Evolutionary conservation across 2,797 vertebrate genomes (phyloP), one percentile per base, ranked within the genome.

Genomic region (Gymnoscopelus microlampas): DNA sequence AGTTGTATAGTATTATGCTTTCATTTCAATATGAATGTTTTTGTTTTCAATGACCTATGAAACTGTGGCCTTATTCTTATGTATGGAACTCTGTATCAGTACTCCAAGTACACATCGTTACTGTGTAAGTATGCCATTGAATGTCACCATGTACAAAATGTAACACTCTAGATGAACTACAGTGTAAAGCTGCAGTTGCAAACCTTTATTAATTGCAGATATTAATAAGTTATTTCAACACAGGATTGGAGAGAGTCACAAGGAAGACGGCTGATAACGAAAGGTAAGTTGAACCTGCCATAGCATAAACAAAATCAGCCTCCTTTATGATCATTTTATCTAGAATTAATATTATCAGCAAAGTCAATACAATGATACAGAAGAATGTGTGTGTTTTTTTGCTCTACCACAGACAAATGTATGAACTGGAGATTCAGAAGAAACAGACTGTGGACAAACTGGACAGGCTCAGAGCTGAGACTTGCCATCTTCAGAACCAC

Each of bases 211-310:
- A 48, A n/a, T n/a, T 50, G 47, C 35, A 9, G 3, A 62, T 13
- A 14, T 47, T 56, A 8, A 64, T 62, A 14, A 49, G 23, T 67
- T 24, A 2, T 14, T 64, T 68, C 10, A 60, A 10, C 3, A 71
- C 81, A 93, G 92, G 87, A 61, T 68, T 92, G 68, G 80, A 87
- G 50, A 83, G 66, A 23, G 78, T 92, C 57, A 79, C 85, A 13
- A 77, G 77, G 5, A 60, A 73, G 3, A 29, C 90, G 47, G 76
- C 71, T 1, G 82, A 91, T 12, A 78, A 70, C 3, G 80, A 94
- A 3, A 82, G 83, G 94, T 93, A 73, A 73, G 80, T 77, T 47
- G 4, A 60, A 53, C 29, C 13, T 24, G 60, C 56, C 15, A 53
- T 35, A 10, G 15, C 8, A 10, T 62, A 66, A 24, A 35, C 12